These are phyloP conservation scores for Adelosebastes latens DNA, from an alignment of 2,797 vertebrate genomes.

Conservation along the genomic window DNA sequence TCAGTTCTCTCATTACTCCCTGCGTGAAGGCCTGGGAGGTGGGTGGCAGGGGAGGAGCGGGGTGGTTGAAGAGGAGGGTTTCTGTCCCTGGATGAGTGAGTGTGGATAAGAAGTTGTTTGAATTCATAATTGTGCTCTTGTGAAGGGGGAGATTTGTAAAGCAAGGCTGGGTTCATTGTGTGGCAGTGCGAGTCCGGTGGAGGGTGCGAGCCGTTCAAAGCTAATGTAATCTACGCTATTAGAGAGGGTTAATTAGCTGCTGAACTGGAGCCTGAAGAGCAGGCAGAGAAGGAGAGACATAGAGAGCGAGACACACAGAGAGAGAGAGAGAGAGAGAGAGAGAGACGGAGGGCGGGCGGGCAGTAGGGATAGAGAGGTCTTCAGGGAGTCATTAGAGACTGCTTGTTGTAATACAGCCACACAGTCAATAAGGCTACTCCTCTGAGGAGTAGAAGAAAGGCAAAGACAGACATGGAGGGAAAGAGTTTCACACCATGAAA, in stretches of 20 bases:
- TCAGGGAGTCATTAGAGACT: constrained; percentile 84
- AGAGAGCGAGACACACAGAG: constrained; percentile 42
- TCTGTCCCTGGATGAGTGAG: constrained; percentile 85
- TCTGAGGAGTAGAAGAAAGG: constrained; percentile 68
- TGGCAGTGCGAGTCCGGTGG: constrained; percentile 82
- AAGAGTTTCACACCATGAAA: constrained; percentile 64
- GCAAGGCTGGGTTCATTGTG: constrained; percentile 88
- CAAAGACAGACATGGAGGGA: constrained; percentile 59
- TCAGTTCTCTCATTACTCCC: constrained; percentile 81
- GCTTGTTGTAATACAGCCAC: constrained; percentile 83
- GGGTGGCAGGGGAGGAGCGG: constrained; percentile 71
- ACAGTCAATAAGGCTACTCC: constrained; percentile 80
- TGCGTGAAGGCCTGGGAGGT: constrained; percentile 69
- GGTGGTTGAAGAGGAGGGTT: constrained; percentile 69
- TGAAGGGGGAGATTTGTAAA: constrained; percentile 89
- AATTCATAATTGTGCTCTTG: constrained; percentile 89
- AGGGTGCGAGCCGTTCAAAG: constrained; percentile 86
- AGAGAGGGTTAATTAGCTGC: constrained; percentile 89
- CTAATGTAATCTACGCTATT: constrained; percentile 91
- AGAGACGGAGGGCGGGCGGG: constrained; percentile 59
- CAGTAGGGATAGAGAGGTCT: constrained; percentile 79
- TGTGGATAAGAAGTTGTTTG: constrained; percentile 88
- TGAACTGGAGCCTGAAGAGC: constrained; percentile 84
- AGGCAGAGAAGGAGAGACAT: constrained; percentile 63
- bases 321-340: constrained; percentile 27